phyloP scores from a whole-genome alignment of 2,113 vertebrate species.

The Eubucco bourcierii region DNA sequence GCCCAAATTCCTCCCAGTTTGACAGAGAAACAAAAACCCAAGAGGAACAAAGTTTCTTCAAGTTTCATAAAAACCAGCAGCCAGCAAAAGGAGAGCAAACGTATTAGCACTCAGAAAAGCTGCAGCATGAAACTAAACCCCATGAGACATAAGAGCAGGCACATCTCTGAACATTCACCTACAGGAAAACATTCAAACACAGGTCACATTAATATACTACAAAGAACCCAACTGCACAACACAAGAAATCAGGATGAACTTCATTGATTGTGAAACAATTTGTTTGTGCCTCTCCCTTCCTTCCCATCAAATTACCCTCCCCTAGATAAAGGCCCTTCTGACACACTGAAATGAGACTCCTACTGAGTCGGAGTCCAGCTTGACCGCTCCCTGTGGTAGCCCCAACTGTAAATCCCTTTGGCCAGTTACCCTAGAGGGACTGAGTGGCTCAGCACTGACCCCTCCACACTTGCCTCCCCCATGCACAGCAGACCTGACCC shows the following conservation, averaged over 20 bases:
- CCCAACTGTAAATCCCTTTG: not conserved
- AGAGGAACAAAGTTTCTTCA: conserved; percentile 12
- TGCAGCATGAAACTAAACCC: conserved; percentile 1
- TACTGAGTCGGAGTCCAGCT: not conserved
- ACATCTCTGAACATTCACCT: not conserved
- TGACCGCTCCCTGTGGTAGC: not conserved
- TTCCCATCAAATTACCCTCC: not conserved
- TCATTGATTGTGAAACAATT: not conserved
- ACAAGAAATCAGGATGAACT: not conserved
- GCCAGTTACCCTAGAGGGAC: not conserved
- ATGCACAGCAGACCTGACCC: no score
- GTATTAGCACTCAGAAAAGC: not conserved
- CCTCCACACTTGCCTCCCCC: no score
- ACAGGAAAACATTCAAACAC: not conserved
- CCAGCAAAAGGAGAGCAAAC: conserved; percentile 1
- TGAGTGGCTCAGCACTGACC: not conserved
- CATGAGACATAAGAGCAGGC: not conserved
- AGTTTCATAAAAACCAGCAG: conserved; percentile 6
- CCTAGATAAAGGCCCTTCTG: not conserved
- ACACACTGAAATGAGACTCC: not conserved
- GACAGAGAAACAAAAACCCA: not conserved
- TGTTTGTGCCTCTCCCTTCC: not conserved
- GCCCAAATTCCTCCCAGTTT: not conserved
- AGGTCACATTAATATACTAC: not conserved
- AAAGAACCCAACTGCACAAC: not conserved